These are phyloP conservation scores for Andrena cerasifolii DNA, from an alignment of 1,140 invertebrate genomes.

Conservation along the genomic window DNA sequence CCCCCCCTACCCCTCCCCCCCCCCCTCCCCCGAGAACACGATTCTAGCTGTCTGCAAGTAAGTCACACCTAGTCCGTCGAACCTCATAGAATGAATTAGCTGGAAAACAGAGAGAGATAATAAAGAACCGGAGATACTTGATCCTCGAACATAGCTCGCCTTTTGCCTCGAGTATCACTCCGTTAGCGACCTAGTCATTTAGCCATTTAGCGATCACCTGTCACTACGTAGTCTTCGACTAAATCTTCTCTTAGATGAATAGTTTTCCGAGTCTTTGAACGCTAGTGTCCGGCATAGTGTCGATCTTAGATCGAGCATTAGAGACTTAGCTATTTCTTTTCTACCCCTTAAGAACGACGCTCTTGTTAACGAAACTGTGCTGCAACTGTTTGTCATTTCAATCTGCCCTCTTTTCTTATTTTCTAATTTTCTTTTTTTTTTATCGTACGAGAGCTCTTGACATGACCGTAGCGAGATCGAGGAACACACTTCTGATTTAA, in stretches of 20 bases:
- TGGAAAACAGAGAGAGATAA: slow-evolving; percentile 26
- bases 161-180: slow-evolving; percentile 78
- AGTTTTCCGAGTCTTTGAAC: slow-evolving; percentile 7
- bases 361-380: slow-evolving; percentile 12
- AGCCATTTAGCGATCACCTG: slow-evolving; percentile 38
- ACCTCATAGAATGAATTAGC: slow-evolving; percentile 65
- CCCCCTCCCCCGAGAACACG: slow-evolving; percentile 69
- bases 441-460: neutral
- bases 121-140: slow-evolving; percentile 24
- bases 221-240: neutral
- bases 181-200: neutral
- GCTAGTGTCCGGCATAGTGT: slow-evolving; percentile 19
- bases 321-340: slow-evolving; percentile 22
- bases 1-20: too few relatives aligned
- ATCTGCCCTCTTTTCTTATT: neutral
- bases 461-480: slow-evolving; percentile 7
- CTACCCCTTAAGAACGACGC: neutral
- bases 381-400: slow-evolving; percentile 5
- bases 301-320: slow-evolving; percentile 50
- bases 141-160: slow-evolving; percentile 76
- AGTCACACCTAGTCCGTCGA: slow-evolving; percentile 54
- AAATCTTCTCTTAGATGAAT: slow-evolving; percentile 22
- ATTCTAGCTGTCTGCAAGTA: slow-evolving; percentile 78
- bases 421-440: slow-evolving; percentile 1
- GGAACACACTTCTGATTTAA: neutral